phyloP scores from a whole-genome alignment of 2,888 invertebrate species.

The Eudemis profundana region DNA sequence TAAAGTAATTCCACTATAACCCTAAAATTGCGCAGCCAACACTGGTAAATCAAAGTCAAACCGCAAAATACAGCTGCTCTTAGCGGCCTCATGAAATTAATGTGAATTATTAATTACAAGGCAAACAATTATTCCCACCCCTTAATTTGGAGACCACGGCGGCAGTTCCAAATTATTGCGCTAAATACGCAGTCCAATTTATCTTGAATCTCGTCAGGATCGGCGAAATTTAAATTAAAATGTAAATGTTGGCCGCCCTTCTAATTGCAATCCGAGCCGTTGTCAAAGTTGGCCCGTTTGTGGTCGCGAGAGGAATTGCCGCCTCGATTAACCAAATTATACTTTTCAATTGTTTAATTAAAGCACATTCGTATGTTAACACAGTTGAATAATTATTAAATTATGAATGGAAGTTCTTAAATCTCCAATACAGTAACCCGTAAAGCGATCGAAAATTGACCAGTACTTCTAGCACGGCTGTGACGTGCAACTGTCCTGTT shows the following conservation, averaged over 20 bases:
- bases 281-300: constrained; percentile 68
- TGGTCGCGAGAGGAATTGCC: constrained; percentile 56
- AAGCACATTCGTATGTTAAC: neutral
- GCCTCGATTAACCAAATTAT: constrained; percentile 52
- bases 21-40: constrained; percentile 6
- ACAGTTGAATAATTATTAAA: no score
- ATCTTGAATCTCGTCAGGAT: constrained; percentile 82
- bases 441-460: no score
- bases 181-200: constrained; percentile 80
- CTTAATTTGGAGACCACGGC: constrained; percentile 73
- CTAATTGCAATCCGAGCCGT: constrained; percentile 78
- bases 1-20: constrained; percentile 1
- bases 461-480: no score
- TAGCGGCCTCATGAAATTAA: constrained; percentile 64
- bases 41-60: constrained; percentile 49
- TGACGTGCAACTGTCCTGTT: no score
- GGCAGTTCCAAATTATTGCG: constrained; percentile 76
- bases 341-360: constrained; percentile 39
- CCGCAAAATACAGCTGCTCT: constrained; percentile 46
- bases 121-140: constrained; percentile 76
- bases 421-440: no score
- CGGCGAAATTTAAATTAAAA: constrained; percentile 83
- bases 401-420: no score
- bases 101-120: constrained; percentile 78
- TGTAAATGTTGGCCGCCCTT: constrained; percentile 81